These are phyloP conservation scores for Chirona hameri DNA, from an alignment of 2,888 invertebrate genomes.

Conservation along the genomic window DNA sequence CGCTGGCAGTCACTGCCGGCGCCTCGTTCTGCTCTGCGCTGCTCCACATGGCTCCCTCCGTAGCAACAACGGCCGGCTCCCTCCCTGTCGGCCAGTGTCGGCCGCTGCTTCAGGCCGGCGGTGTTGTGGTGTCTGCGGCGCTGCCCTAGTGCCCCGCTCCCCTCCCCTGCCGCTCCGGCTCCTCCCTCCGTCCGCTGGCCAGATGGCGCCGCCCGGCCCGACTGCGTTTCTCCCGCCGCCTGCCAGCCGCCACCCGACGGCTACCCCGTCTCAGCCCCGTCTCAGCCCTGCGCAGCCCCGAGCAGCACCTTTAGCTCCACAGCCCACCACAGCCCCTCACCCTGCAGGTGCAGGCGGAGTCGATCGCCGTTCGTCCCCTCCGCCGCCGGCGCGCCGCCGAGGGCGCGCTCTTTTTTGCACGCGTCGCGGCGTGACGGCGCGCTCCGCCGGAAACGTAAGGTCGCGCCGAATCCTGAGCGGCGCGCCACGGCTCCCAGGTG, in stretches of 20 bases:
- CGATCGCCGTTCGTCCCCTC: not conserved
- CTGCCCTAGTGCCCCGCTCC: conserved; percentile 8
- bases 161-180: not conserved
- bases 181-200: not conserved
- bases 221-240: not conserved
- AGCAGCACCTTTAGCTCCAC: too few relatives aligned
- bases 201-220: not conserved
- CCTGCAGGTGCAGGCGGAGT: too few relatives aligned
- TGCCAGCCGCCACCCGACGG: not conserved
- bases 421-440: conserved; percentile 33
- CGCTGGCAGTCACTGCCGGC: too few relatives aligned
- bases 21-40: too few relatives aligned
- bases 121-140: not conserved
- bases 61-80: too few relatives aligned
- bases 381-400: not conserved
- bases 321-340: too few relatives aligned
- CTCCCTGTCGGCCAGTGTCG: not conserved
- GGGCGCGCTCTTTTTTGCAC: conserved; percentile 34
- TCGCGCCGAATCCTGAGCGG: conserved; percentile 35
- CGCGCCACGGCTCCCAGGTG: conserved; percentile 35
- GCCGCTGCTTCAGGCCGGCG: not conserved
- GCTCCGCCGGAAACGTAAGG: conserved; percentile 31
- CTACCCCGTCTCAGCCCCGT: too few relatives aligned
- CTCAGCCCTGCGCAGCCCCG: too few relatives aligned
- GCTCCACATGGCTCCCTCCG: too few relatives aligned